phyloP scores from a whole-genome alignment of 2,888 invertebrate genomes.

The Brachyptera putata region DNA sequence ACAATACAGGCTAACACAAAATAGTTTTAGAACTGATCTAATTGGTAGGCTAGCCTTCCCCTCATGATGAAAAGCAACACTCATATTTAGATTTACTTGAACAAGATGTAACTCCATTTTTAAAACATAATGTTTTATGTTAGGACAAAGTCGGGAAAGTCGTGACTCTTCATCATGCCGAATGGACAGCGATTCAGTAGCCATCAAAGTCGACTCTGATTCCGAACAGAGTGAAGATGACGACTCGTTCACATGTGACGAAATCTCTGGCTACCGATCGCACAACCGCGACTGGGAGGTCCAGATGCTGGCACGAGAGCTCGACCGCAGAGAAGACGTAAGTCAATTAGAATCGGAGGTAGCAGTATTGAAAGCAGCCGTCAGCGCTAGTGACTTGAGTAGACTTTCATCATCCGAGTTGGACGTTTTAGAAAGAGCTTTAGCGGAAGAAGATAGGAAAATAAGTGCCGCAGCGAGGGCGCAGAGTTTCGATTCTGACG shows the following conservation, averaged over 20 bases:
- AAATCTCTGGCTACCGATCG: constrained; percentile 38
- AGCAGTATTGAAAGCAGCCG: constrained; percentile 35
- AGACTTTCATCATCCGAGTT: constrained; percentile 37
- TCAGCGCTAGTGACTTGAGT: constrained; percentile 35
- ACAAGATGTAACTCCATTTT: too few relatives aligned
- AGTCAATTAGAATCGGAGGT: constrained; percentile 37
- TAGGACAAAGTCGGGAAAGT: background rate
- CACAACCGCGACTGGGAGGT: constrained; percentile 68
- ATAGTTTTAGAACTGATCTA: too few relatives aligned
- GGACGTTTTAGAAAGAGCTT: constrained; percentile 38
- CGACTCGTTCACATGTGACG: constrained; percentile 39
- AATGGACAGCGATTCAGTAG: constrained; percentile 15
- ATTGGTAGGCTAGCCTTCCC: too few relatives aligned
- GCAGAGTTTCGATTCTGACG: constrained; percentile 35
- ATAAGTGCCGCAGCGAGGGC: constrained; percentile 37
- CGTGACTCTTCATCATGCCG: background rate
- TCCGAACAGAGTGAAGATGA: constrained; percentile 37
- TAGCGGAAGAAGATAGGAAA: constrained; percentile 35
- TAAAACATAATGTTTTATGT: too few relatives aligned
- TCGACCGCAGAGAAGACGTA: constrained; percentile 48
- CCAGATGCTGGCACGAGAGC: constrained; percentile 69
- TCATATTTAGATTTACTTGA: too few relatives aligned
- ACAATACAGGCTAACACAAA: too few relatives aligned
- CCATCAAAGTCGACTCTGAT: constrained; percentile 44
- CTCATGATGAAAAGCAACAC: too few relatives aligned